phyloP scores from a whole-genome alignment of 2,797 vertebrate genomes.

The Petrocephalus schoutedeni region DNA sequence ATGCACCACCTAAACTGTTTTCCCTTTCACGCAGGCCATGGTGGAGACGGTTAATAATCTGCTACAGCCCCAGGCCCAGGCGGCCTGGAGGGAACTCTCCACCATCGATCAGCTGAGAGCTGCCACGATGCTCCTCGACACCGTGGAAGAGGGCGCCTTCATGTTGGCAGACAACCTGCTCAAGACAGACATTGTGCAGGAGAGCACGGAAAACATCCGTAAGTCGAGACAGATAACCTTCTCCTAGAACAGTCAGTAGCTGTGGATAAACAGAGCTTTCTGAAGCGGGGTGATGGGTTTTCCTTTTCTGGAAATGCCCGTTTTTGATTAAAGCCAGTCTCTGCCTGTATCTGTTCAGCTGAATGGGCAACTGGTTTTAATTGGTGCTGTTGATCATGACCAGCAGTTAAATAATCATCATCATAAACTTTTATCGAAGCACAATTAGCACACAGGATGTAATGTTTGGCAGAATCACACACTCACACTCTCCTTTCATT shows the following conservation, averaged over 20 bases:
- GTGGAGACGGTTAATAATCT: conserved; percentile 98
- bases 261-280: not conserved
- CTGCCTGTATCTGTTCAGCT: not conserved
- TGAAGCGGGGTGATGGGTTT: not conserved
- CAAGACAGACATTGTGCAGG: conserved; percentile 95
- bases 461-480: not conserved
- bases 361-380: not conserved
- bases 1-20: conserved; percentile 15
- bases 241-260: not conserved
- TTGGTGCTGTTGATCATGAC: not conserved
- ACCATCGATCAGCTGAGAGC: conserved; percentile 84
- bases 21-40: conserved; percentile 76
- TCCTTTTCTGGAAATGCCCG: not conserved
- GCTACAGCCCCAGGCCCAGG: conserved; percentile 82
- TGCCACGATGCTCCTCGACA: conserved; percentile 91
- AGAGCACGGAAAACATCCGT: conserved; percentile 95
- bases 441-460: conserved; percentile 11
- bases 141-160: conserved; percentile 92
- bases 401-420: not conserved
- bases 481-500: not conserved
- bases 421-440: conserved; percentile 5
- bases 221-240: conserved; percentile 53
- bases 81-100: conserved; percentile 84
- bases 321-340: not conserved
- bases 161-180: conserved; percentile 97